Percentiles rank a stretch among this genome's conserved stretches.
Conservation (phyloP, 2,888 invertebrate species). For the Galerucella pusilla region DNA sequence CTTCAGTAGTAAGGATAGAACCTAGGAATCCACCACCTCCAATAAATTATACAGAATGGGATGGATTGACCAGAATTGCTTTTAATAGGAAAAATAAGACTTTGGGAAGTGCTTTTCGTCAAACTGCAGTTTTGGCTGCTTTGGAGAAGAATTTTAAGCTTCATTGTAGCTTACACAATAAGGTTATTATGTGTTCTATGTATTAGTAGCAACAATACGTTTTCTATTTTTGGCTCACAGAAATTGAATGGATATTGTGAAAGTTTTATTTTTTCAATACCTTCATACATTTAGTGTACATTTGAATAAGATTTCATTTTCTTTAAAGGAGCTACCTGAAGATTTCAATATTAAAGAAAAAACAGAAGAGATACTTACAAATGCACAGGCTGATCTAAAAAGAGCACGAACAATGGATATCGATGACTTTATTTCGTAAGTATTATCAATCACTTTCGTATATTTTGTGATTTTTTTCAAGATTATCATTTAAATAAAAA, state of each 20-base stretch:
- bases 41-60: conserved; percentile 98
- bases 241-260: too few relatives aligned
- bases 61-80: conserved; percentile 93
- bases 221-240: too few relatives aligned
- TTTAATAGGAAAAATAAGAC: conserved; percentile 98
- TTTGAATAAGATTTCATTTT: conserved; percentile 24
- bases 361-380: conserved; percentile 78
- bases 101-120: conserved; percentile 88
- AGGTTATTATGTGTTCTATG: conserved; percentile 65
- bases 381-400: conserved; percentile 76
- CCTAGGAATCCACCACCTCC: conserved; percentile 97
- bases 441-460: conserved; percentile 35
- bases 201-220: neutral
- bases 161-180: conserved; percentile 88
- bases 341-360: conserved; percentile 86
- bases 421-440: conserved; percentile 90
- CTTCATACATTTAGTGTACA: too few relatives aligned
- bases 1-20: conserved; percentile 96
- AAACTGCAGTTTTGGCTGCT: conserved; percentile 82
- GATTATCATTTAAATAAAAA: conserved; percentile 22
- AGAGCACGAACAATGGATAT: conserved; percentile 95
- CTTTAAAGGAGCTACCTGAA: conserved; percentile 75
- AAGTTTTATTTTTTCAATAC: too few relatives aligned
- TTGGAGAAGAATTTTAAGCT: conserved; percentile 92
- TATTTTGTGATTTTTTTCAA: conserved; percentile 17